Evolutionary conservation across 2,888 invertebrate species (phyloP), one percentile per base, ranked within the genome.

Genomic region (Craniophora ligustri): DNA sequence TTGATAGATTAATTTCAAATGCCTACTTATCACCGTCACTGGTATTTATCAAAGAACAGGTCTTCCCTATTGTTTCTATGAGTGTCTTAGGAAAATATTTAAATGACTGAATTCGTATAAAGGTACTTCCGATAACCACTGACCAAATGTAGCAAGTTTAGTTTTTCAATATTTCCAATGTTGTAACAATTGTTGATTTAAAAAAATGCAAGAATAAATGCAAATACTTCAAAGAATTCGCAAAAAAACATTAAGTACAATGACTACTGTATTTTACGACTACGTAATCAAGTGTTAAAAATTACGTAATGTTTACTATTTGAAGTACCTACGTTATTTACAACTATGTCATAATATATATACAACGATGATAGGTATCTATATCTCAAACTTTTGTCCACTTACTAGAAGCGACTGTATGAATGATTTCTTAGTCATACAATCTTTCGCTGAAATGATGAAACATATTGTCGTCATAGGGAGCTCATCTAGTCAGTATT

Each of bases 381-480:
- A 23, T 23, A 16, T 41, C 59, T 62, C 34, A 45, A 45, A 73
- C 65, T 58, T 68, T 72, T 70, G 54, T 58, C 72, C 67, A 76
- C 77, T 71, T 67, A 76, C 77, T 80, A 80, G 77, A 78, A 76
- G 76, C 72, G 77, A 66, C 73, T 67, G 75, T 78, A 75, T 82
- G 79, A 84, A 81, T 78, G 80, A 76, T 68, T 68, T 67, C 72
- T 86, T 83, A 89, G 77, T 89, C 81, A 89, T 75, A 62, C 59
- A 55, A 56, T 79, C 77, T 83, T 89, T 86, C 86, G 75, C 84
- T 87, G 89, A 86, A 89, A 83, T 78, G 81, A 85, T 89, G 88
- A 87, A 86, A 76, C 86, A 84, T 73, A 55, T 61, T 64, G 67
- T 76, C 72, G 76, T 82, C 78, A 84, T 66, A 73, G 75, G 73